Base-by-base conservation (phyloP, 2,797 vertebrate species). In the Aldrovandia affinis region DNA sequence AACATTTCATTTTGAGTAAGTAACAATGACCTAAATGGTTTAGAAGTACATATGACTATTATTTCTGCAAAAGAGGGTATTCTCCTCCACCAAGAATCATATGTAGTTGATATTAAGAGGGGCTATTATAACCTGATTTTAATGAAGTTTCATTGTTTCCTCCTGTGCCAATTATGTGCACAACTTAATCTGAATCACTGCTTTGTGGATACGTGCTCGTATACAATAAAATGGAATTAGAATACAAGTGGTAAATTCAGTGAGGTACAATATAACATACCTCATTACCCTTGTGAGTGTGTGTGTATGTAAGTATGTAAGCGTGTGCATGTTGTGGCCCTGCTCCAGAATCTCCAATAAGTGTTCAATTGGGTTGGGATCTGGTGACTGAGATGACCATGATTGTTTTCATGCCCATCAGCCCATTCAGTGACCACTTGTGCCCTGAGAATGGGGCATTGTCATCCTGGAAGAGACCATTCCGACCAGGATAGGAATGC, bases 1-100 rank as follows among this genome's bases (percentile, higher is more conserved):
- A 83, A 65, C 8, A 61, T 50, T 82, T 70, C 30, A 15, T 36
- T 86, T 84, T 42, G 61, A 82, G 65, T 86, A 61, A 28, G 61
- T 63, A 68, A 81, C 39, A 68, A 83, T 86, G 79, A 59, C 81
- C 82, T 77, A 80, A 63, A 81, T 82, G 81, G 42, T 78, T 63
- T 1, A n/a, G 65, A 78, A 65, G 15, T 30, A 82, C 55, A 65
- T 85, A 47, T 52, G 2, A 33, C 73, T 10, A 39, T 55, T 80
- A 75, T 47, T 33, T 54, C 50, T 79, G 9, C 59, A 42, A 33
- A 65, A 25, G 18, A 42, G 54, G 78, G 28, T 61, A 85, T n/a
- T 42, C 18, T 78, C 36, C 14, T 39, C 33, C 39, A 39, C 36
- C 68, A 73, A 73, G 68, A 42, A 15, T 39, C 65, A 68, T 70